phyloP scores from a whole-genome alignment of 2,888 invertebrate genomes.

The Cinara cedri region DNA sequence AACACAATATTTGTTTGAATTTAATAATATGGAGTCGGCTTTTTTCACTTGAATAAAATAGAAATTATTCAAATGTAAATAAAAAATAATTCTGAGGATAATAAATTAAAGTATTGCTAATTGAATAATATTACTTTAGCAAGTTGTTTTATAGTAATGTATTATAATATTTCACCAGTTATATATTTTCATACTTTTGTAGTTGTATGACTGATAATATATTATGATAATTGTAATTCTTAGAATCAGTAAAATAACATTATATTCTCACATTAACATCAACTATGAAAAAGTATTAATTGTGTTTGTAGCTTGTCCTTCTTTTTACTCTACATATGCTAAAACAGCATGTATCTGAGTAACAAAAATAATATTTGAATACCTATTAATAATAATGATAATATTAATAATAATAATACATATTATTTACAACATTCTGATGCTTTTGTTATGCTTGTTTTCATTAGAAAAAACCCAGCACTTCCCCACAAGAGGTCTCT shows the following conservation, averaged over 20 bases:
- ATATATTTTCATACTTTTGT: neutral
- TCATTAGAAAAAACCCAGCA: conserved; percentile 55
- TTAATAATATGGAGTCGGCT: too few relatives aligned
- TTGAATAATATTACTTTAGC: neutral
- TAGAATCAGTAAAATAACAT: neutral
- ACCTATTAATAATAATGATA: too few relatives aligned
- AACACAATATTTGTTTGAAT: too few relatives aligned
- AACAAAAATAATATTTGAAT: conserved; percentile 38
- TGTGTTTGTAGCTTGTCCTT: neutral
- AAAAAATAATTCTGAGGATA: too few relatives aligned
- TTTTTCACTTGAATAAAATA: too few relatives aligned
- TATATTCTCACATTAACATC: too few relatives aligned
- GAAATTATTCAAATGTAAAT: too few relatives aligned
- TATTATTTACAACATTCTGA: conserved; percentile 55
- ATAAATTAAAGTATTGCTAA: neutral
- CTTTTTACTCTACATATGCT: conserved; percentile 34
- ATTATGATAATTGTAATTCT: neutral
- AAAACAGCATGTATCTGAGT: conserved; percentile 48
- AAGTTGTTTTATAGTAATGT: neutral
- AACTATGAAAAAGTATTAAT: too few relatives aligned
- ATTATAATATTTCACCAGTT: too few relatives aligned
- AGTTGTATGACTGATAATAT: too few relatives aligned
- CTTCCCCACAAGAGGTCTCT: conserved; percentile 51
- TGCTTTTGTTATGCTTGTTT: conserved; percentile 56
- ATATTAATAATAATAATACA: conserved; percentile 18